Conservation (phyloP, 2,797 vertebrate genomes). For the Sylvilagus floridanus region DNA sequence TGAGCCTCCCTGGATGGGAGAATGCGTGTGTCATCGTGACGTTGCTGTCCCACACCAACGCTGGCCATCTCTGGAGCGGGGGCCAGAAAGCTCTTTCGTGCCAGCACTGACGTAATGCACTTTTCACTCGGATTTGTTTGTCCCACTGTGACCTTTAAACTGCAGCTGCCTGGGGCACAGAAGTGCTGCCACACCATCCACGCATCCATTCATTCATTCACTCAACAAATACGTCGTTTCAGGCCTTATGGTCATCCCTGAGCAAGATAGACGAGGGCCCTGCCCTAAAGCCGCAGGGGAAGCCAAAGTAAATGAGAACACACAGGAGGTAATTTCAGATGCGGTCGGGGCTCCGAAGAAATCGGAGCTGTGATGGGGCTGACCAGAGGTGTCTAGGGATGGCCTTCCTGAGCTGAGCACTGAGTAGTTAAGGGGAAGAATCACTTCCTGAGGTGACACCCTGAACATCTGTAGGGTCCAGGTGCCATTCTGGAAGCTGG, state of each 20-base stretch:
- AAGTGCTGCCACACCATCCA: not conserved
- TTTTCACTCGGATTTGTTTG: not conserved
- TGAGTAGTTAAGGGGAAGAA: not conserved
- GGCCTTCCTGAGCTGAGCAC: not conserved
- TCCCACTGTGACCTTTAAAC: constrained; percentile 38
- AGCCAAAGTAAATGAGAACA: not conserved
- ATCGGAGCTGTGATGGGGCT: not conserved
- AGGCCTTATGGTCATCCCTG: not conserved
- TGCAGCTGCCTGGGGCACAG: not conserved
- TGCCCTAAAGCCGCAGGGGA: not conserved
- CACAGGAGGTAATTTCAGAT: not conserved
- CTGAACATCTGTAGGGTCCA: not conserved
- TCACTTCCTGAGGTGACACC: not conserved
- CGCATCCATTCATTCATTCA: not conserved
- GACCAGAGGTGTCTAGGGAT: not conserved
- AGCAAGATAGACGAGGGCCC: not conserved
- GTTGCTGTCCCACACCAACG: not conserved
- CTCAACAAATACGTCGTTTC: not conserved
- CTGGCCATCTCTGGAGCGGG: not conserved
- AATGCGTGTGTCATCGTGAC: not conserved
- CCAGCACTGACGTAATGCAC: not conserved
- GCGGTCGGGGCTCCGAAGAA: not conserved
- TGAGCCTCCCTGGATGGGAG: not conserved
- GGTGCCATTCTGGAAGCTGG: not conserved
- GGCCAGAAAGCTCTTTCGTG: not conserved